Evolutionary conservation across 64 coral and sea anemone genomes (phyloP).

Genomic region (Exaiptasia diaphana): DNA sequence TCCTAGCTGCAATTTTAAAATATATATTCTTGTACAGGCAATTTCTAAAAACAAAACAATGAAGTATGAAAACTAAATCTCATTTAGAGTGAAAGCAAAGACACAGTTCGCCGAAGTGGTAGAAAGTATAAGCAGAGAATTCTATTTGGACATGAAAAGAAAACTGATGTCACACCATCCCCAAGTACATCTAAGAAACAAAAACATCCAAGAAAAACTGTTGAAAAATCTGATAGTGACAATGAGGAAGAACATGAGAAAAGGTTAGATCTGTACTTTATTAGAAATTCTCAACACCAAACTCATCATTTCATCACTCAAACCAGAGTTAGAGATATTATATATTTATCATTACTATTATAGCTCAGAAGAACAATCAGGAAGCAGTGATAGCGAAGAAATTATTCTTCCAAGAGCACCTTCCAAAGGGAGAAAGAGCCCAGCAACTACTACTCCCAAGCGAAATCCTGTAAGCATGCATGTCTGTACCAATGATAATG

Average conservation of each 20-base stretch:
- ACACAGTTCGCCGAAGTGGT: slow-evolving; percentile 46
- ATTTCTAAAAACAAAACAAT: too few species aligned
- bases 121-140: slow-evolving; percentile 51
- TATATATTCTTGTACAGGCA: too few species aligned
- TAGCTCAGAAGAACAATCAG: not conserved
- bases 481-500: not conserved
- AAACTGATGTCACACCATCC: not conserved
- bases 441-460: not conserved
- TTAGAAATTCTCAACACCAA: not conserved
- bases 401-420: not conserved
- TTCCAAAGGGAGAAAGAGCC: not conserved
- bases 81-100: too few species aligned
- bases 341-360: not conserved
- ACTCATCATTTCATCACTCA: not conserved
- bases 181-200: not conserved
- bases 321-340: not conserved
- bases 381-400: not conserved
- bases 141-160: slow-evolving; percentile 39
- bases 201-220: not conserved
- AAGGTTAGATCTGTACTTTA: not conserved
- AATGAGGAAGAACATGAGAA: slow-evolving; percentile 36
- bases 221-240: slow-evolving; percentile 14
- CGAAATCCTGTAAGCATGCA: not conserved
- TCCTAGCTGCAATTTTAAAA: too few species aligned
- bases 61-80: too few species aligned